A percentile compares a stretch with the other conserved stretches of the same genome.
Conservation (phyloP, 2,888 invertebrate genomes). For the Eledona agricola region DNA sequence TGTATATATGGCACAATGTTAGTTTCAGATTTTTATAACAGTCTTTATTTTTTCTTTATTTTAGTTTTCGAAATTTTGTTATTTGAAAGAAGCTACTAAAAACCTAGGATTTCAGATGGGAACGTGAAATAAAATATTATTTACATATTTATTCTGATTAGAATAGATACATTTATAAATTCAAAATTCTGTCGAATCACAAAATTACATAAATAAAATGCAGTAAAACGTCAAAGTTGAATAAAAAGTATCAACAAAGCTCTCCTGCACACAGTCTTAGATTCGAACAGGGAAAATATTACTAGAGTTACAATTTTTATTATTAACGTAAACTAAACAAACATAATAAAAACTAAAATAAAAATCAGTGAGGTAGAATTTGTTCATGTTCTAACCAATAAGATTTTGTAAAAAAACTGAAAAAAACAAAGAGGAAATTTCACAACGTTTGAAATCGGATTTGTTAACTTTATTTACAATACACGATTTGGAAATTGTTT, state of each 20-base stretch:
- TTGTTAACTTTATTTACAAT: slow-evolving; percentile 52
- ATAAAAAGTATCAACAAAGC: slow-evolving; percentile 38
- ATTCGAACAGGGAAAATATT: slow-evolving; percentile 54
- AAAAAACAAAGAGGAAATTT: slow-evolving; percentile 38
- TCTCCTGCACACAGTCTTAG: slow-evolving; percentile 55
- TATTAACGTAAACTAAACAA: slow-evolving; percentile 49
- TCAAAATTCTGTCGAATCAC: slow-evolving; percentile 56
- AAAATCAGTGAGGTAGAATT: slow-evolving; percentile 60
- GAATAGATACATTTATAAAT: slow-evolving; percentile 57
- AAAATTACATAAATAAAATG: slow-evolving; percentile 47
- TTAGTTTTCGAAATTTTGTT: too few relatives aligned
- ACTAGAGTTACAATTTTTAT: slow-evolving; percentile 48
- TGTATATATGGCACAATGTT: too few relatives aligned
- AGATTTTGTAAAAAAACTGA: slow-evolving; percentile 34
- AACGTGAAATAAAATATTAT: slow-evolving; percentile 42
- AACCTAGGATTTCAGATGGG: too few relatives aligned
- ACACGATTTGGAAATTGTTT: slow-evolving; percentile 59
- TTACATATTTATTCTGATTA: slow-evolving; percentile 59
- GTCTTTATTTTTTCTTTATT: too few relatives aligned
- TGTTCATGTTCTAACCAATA: slow-evolving; percentile 55
- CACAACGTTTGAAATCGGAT: slow-evolving; percentile 42
- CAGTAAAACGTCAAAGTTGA: slow-evolving; percentile 47
- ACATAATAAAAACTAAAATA: slow-evolving; percentile 48
- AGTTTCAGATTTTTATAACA: too few relatives aligned
- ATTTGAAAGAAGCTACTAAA: too few relatives aligned